Evolutionary conservation across 2,888 invertebrate species (phyloP).

Genomic region (Aethes cnicana): DNA sequence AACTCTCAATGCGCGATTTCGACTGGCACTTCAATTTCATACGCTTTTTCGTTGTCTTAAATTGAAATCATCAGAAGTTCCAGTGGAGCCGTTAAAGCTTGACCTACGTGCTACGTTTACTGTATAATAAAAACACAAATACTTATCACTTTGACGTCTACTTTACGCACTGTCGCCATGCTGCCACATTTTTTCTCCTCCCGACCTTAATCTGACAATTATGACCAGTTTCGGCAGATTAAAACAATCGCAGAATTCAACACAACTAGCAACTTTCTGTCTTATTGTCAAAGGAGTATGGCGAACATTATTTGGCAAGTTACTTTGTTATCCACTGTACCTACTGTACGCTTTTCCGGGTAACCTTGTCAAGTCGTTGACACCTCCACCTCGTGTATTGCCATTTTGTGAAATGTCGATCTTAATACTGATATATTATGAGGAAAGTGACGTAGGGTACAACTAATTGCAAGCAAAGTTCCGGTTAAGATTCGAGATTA

Average conservation of each 20-base stretch:
- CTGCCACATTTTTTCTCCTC: conserved; percentile 16
- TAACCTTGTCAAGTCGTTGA: conserved; percentile 52
- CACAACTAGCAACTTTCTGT: conserved; percentile 5
- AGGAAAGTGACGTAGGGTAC: conserved; percentile 23
- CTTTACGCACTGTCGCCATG: conserved; percentile 10
- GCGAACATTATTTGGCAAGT: not conserved
- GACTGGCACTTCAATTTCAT: too few relatives aligned
- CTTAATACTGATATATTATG: conserved; percentile 29
- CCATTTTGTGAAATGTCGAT: conserved; percentile 41
- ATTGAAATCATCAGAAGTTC: not conserved
- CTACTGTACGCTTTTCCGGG: conserved; percentile 52
- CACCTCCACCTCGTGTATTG: conserved; percentile 38
- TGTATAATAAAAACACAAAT: not conserved
- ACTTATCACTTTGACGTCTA: not conserved
- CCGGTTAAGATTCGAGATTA: conserved; percentile 22
- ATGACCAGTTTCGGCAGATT: conserved; percentile 45
- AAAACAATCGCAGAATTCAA: conserved; percentile 30
- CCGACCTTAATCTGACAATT: conserved; percentile 47
- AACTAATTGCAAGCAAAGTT: conserved; percentile 21
- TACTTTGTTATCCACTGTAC: conserved; percentile 27
- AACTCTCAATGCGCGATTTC: too few relatives aligned
- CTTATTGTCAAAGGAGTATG: not conserved
- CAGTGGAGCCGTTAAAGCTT: conserved; percentile 1
- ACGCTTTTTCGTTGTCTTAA: not conserved
- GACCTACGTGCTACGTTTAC: not conserved